Conservation (phyloP, 92 coral and sea anemone species). For the Metridium senile region DNA sequence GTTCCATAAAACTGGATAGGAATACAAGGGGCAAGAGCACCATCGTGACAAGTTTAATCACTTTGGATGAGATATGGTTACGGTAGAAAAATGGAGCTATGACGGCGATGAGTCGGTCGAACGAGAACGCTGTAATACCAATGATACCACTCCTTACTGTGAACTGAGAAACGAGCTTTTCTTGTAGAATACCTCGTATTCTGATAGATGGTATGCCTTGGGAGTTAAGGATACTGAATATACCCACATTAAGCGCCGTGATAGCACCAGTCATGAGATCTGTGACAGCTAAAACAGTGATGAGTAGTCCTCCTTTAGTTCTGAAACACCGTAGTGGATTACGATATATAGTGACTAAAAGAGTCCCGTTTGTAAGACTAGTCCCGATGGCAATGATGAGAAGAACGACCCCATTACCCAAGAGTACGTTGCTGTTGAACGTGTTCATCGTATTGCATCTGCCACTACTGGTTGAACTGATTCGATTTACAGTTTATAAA, state of each 20-base stretch:
- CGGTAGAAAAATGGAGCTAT: slow-evolving; percentile 62
- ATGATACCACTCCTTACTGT: slow-evolving; percentile 54
- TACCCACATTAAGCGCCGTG: slow-evolving; percentile 58
- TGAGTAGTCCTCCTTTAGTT: slow-evolving; percentile 44
- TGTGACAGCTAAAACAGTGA: slow-evolving; percentile 43
- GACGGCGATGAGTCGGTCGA: slow-evolving; percentile 57
- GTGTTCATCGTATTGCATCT: not conserved
- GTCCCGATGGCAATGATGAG: slow-evolving; percentile 41
- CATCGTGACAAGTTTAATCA: not conserved
- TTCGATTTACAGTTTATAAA: too few species aligned
- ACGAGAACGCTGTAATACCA: slow-evolving; percentile 45
- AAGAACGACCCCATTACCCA: slow-evolving; percentile 37
- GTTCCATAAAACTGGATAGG: slow-evolving; percentile 16
- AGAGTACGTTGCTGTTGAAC: not conserved
- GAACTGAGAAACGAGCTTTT: slow-evolving; percentile 61
- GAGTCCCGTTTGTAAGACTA: slow-evolving; percentile 37
- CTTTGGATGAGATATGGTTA: not conserved
- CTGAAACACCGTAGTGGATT: slow-evolving; percentile 61
- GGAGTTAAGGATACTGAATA: slow-evolving; percentile 30
- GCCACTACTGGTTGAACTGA: not conserved
- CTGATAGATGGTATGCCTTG: slow-evolving; percentile 13
- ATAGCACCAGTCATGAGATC: slow-evolving; percentile 63
- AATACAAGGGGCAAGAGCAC: slow-evolving; percentile 6
- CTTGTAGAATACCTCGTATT: slow-evolving; percentile 35
- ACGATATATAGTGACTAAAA: slow-evolving; percentile 43